Evolutionary conservation across 2,888 invertebrate species (phyloP), one percentile per base, ranked within the genome.

Genomic region (Atherix ibis): DNA sequence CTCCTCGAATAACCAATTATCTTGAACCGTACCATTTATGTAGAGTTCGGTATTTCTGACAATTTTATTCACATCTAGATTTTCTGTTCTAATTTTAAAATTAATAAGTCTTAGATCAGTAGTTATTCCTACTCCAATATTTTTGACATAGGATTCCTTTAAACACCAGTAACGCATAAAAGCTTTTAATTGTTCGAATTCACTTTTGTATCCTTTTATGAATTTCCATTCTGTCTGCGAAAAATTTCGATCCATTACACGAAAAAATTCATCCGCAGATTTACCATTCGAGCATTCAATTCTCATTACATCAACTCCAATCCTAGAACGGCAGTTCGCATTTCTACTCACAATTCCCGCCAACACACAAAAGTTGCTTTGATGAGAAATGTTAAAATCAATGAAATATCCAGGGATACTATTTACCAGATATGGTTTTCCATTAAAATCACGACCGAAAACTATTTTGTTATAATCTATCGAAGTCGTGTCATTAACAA

Each of bases 141-240:
- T 91, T 63, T 95, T 95, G 1, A 88, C 82, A 54, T 88, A 91
- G 53, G 89, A 82, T 57, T 95, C 94, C 60, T 95, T 95, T 31
- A 95, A 64, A 47, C 88, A 81, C 94, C 95, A 95, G 50, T 82
- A 70, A 40, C 94, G 68, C 56, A 80, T 89, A 60, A 94, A 95
- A 50, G 76, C 76, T 12, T 66, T 65, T 22, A 87, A 62, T 54
- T 84, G 76, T n/a, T 76, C 68, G 15, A 51, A 49, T 45, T 83
- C 76, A 31, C 58, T 62, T 9, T 58, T 50, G 39, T 62, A 64
- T 25, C 63, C 62, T 35, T 58, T 65, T 42, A 95, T 85, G 33
- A 67, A 71, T 2, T 53, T 51, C 94, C 94, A 95, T 60, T 95
- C 95, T 2, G 62, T 51, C 1, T 55, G 41, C 2, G 89, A 78